Conservation (phyloP, 1,140 invertebrate genomes). For the Paralvinella palmiformis region DNA sequence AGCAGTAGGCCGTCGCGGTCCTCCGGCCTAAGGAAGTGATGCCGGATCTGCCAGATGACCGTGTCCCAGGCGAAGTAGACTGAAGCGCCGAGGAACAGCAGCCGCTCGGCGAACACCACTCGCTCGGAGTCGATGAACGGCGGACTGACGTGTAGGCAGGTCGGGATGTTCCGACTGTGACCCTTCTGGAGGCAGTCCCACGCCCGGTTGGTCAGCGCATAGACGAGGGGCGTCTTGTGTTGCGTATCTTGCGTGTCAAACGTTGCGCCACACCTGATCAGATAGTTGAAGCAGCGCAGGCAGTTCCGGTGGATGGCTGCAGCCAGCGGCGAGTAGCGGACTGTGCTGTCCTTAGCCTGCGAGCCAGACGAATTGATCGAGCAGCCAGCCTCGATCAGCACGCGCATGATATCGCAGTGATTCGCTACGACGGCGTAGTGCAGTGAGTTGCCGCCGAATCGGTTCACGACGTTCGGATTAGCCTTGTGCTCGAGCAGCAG, state of each 20-base stretch:
- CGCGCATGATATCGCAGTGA: conserved; percentile 9
- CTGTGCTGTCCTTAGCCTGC: conserved; percentile 1
- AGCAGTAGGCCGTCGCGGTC: conserved; percentile 10
- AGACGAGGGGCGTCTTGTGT: conserved; percentile 13
- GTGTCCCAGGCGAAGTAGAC: conserved; percentile 8
- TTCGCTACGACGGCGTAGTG: conserved; percentile 17
- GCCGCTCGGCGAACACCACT: conserved; percentile 3
- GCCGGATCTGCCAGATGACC: conserved; percentile 17
- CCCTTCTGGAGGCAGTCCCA: conserved; percentile 16
- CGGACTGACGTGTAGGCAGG: conserved; percentile 5
- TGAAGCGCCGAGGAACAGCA: conserved; percentile 4
- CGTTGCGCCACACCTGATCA: conserved; percentile 5
- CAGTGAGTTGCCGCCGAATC: conserved; percentile 17
- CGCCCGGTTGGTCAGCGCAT: conserved; percentile 12
- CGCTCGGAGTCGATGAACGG: conserved; percentile 10
- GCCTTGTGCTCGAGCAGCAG: conserved; percentile 16
- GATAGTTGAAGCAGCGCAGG: conserved; percentile 8
- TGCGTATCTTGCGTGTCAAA: conserved; percentile 6
- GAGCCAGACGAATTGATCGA: neutral
- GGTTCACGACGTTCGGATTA: conserved; percentile 19
- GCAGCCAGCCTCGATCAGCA: conserved; percentile 7
- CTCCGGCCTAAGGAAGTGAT: neutral
- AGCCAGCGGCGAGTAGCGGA: conserved; percentile 6
- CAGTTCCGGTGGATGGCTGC: conserved; percentile 15
- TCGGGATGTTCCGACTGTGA: neutral